Evolutionary conservation across 2,797 vertebrate species (phyloP), one percentile per base, ranked within the genome.

Genomic region (Chrysocyon brachyurus): DNA sequence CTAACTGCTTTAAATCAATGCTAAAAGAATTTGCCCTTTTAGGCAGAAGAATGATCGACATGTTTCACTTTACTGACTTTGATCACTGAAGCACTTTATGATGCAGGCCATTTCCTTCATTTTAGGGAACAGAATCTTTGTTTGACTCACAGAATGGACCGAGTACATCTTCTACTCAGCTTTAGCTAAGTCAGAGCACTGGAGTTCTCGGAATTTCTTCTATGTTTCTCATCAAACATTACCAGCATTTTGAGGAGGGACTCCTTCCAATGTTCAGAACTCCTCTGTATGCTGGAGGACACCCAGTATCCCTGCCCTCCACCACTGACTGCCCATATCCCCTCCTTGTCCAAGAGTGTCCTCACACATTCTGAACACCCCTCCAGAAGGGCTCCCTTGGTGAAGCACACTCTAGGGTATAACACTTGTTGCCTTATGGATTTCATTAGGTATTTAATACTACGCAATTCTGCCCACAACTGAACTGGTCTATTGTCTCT

Each of bases 1-100:
- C 90, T 95, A 11, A 16, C 3, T 85, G 96, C 52, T 95, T 87
- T 88, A 96, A 97, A 97, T 97, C 97, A 92, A 94, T 97, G 93
- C 93, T 97, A 93, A 96, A 92, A 94, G 85, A 92, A 87, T 90
- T 28, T 56, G 59, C 77, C 90, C 90, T 96, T 83, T 95, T 56
- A 96, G 84, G 75, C 92, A 46, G 70, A 77, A 78, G 81, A 83
- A 87, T 79, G 95, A 92, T 72, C 10, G 64, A 83, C 96, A 70
- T 16, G 89, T 93, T 95, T 97, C 90, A 70, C 77, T 96, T 83
- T 70, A 31, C 59, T 61, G 75, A 94, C 97, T 97, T 96, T 96
- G 96, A 96, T 96, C 96, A 97, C 1, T 79, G 95, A 88, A 93
- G 95, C 85, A 73, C 93, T 97, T 90, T 78, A 52, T 79, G 75